Base-by-base conservation (phyloP, 2,797 vertebrate genomes). In the Cossypha dichroa region DNA sequence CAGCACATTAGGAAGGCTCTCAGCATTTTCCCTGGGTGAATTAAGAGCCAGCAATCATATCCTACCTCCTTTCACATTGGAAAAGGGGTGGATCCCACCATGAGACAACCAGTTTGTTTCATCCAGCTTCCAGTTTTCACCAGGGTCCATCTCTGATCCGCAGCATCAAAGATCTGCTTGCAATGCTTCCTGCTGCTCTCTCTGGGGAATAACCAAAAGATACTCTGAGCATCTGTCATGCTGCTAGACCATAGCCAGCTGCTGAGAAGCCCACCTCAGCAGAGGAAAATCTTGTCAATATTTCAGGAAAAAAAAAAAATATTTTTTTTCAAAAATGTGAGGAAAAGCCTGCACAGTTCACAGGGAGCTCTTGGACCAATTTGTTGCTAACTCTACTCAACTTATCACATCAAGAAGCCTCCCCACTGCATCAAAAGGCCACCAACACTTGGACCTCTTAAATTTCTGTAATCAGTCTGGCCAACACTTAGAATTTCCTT, bases 71-170 rank as follows among this genome's bases (percentile, higher is more conserved):
- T 95, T 97, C 79, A 94, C 86, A 93, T 67, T 97, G 85, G 96
- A 90, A 89, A 98, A 97, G 38, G 97, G 96, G 91, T 97, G 97
- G 56, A 97, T 94, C 88, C 97, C 98, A 85, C 96, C 83, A 46
- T 90, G 97, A 52, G 97, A 81, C 88, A 98, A 60, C 98, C 98
- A 98, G 91, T 93, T 94, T 96, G 94, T 96, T 88, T 98, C 98
- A 74, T 98, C 98, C 94, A 98, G 93, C 77, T 97, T 95, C 98
- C 98, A 98, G 85, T 93, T 97, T 81, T 98, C 98, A 91, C 62
- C 72, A 67, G 97, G 93, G 60, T 98, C 98, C 98, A 98, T 98
- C 77, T 73, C 97, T 94, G 90, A 81, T 75, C 54, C 45, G 17
- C 72, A 92, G 91, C 88, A 93, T 90, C 95, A 89, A 93, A 92